Evolutionary conservation across 2,888 invertebrate species (phyloP).

Genomic region (Platerodrilus igneus): DNA sequence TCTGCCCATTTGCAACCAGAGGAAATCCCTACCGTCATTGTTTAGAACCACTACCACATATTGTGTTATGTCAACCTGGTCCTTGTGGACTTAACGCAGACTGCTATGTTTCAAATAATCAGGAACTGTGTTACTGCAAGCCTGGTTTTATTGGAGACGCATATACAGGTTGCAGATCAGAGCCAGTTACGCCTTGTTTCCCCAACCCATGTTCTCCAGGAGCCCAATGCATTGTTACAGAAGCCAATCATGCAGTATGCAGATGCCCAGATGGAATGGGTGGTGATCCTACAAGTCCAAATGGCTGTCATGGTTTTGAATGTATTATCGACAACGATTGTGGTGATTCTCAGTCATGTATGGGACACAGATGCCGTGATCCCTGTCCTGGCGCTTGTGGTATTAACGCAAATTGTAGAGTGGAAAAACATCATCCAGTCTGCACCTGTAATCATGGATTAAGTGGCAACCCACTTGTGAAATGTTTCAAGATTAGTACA

Average conservation of each 20-base stretch:
- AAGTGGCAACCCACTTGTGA: conserved; percentile 72
- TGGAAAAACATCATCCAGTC: conserved; percentile 74
- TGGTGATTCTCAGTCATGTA: conserved; percentile 65
- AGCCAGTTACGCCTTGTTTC: conserved; percentile 65
- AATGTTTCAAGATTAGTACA: conserved; percentile 59
- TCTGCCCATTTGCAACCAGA: conserved; percentile 74
- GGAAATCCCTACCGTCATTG: conserved; percentile 82
- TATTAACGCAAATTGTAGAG: conserved; percentile 65
- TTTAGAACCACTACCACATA: conserved; percentile 55
- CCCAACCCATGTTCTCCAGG: conserved; percentile 80
- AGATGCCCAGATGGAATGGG: conserved; percentile 69
- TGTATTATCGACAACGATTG: conserved; percentile 80
- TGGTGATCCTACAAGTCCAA: conserved; percentile 68
- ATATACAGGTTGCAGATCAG: conserved; percentile 67
- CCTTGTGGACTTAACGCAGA: conserved; percentile 80
- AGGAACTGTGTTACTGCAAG: conserved; percentile 80
- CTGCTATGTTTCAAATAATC: conserved; percentile 76
- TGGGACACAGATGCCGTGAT: conserved; percentile 74
- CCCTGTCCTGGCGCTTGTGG: conserved; percentile 82
- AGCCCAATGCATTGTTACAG: conserved; percentile 65
- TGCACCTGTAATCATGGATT: conserved; percentile 70
- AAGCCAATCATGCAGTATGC: conserved; percentile 67
- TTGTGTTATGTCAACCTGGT: conserved; percentile 69
- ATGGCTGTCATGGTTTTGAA: conserved; percentile 73
- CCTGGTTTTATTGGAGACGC: conserved; percentile 74